Conservation (phyloP, 1,140 invertebrate genomes). For the Calosoma granatense region DNA sequence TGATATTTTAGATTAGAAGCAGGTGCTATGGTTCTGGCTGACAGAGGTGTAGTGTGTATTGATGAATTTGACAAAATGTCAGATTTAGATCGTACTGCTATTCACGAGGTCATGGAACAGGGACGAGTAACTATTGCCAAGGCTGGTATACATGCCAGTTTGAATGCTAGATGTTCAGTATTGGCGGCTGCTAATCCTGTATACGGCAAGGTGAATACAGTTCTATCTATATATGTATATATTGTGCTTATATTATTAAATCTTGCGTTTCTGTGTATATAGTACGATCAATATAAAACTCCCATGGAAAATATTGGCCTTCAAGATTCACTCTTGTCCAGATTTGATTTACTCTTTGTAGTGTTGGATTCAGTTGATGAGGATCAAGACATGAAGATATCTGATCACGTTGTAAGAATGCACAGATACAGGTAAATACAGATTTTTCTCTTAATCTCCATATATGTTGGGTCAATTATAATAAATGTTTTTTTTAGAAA, state of each 20-base stretch:
- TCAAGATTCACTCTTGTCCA: conserved; percentile 95
- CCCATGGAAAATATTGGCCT: conserved; percentile 99
- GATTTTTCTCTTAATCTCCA: background rate
- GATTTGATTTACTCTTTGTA: conserved; percentile 98
- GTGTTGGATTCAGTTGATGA: conserved; percentile 88
- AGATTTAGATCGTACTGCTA: conserved; percentile 97
- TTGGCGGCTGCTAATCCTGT: conserved; percentile 99
- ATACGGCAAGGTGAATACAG: conserved; percentile 80
- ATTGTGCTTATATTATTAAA: conserved; percentile 8
- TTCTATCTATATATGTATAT: background rate
- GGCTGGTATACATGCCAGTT: conserved; percentile 94
- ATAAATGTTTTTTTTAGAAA: conserved; percentile 41
- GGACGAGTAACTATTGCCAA: conserved; percentile 96
- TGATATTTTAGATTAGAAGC: conserved; percentile 96
- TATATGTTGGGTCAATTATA: conserved; percentile 2
- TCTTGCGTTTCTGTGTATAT: conserved; percentile 26
- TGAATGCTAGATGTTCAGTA: conserved; percentile 97
- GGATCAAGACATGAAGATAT: conserved; percentile 83
- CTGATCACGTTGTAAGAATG: conserved; percentile 96
- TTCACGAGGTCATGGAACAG: conserved; percentile 98
- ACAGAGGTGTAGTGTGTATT: conserved; percentile 96
- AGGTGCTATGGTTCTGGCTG: conserved; percentile 98
- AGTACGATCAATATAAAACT: conserved; percentile 98
- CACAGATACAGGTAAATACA: conserved; percentile 76
- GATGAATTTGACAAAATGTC: conserved; percentile 99